Evolutionary conservation across 2,888 invertebrate species (phyloP), one percentile per base, ranked within the genome.

Genomic region (Lathronympha strigana): DNA sequence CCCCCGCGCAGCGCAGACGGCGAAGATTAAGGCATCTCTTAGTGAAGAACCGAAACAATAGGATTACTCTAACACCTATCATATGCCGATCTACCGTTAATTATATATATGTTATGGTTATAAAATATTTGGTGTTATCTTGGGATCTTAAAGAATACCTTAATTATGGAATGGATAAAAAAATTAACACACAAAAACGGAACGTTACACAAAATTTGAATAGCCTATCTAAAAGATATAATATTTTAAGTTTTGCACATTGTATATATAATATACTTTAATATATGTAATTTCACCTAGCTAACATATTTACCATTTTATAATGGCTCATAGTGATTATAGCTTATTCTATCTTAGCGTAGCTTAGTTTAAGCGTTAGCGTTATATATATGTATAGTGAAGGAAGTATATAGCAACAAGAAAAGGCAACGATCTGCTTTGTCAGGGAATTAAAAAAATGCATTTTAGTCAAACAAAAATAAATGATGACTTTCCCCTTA

Each of bases 161-260:
- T 78, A 76, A 75, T 68, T 69, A 79, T 82, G 80, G 79, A 81
- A 82, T 80, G 76, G 74, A 80, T 69, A 60, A 66, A 69, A 62
- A 71, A 67, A 47, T 61, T 64, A 72, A 72, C 70, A 68, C 66
- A 68, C 69, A 68, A 68, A 71, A 72, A 63, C 62, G 64, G 43
- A 75, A 72, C 70, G 73, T 71, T 73, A 80, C 76, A 75, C 73
- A 80, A 79, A 80, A 79, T 80, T 83, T 80, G 73, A 81, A 87
- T 87, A 87, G 79, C 86, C 87, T 88, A 88, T 87, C 88, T 88
- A 88, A 81, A 81, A 76, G 78, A 82, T 82, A 80, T 78, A 77
- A 76, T 70, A 68, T 72, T 66, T 63, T 69, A 71, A 66, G 70
- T 75, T 79, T 78, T 77, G 77, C 80, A 78, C 77, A 79, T 81